A percentile compares a stretch with the other conserved stretches of the same genome.
Conservation (phyloP, 1,140 invertebrate genomes). For the Colletes gigas region DNA sequence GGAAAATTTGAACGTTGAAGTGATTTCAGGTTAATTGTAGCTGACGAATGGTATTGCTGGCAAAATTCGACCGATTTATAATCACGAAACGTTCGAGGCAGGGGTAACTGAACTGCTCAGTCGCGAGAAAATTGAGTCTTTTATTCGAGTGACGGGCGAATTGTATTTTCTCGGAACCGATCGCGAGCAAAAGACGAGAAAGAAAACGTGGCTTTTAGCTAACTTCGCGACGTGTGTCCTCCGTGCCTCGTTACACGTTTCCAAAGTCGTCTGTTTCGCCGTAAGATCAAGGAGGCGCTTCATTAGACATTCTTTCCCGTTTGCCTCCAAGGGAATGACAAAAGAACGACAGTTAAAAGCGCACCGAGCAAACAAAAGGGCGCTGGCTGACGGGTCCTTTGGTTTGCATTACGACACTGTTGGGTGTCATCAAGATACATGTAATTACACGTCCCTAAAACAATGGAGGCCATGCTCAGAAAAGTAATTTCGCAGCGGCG, state of each 20-base stretch:
- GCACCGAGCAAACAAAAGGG: slow-evolving; percentile 29
- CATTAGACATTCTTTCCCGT: slow-evolving; percentile 33
- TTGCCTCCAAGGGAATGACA: neutral
- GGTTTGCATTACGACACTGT: slow-evolving; percentile 41
- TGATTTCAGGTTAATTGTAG: too few species aligned
- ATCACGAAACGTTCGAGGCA: neutral
- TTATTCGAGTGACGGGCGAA: neutral
- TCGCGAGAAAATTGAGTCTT: neutral
- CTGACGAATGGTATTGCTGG: too few species aligned
- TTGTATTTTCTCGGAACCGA: neutral
- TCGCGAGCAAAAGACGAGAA: neutral
- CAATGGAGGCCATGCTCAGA: slow-evolving; percentile 18
- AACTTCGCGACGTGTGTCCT: slow-evolving; percentile 22
- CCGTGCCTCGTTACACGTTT: slow-evolving; percentile 8
- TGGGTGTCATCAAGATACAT: slow-evolving; percentile 45
- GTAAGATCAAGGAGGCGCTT: slow-evolving; percentile 50
- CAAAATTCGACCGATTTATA: too few species aligned
- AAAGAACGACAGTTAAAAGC: slow-evolving; percentile 48
- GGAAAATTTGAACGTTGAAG: too few species aligned
- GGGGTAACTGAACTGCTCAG: neutral
- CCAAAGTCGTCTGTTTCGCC: slow-evolving; percentile 28
- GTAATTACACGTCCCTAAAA: slow-evolving; percentile 43
- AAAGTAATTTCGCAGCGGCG: slow-evolving; percentile 39
- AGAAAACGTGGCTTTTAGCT: slow-evolving; percentile 7
- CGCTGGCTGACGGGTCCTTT: slow-evolving; percentile 28